Evolutionary conservation across 2,888 invertebrate species (phyloP).

Genomic region (Pachydiplax longipennis): DNA sequence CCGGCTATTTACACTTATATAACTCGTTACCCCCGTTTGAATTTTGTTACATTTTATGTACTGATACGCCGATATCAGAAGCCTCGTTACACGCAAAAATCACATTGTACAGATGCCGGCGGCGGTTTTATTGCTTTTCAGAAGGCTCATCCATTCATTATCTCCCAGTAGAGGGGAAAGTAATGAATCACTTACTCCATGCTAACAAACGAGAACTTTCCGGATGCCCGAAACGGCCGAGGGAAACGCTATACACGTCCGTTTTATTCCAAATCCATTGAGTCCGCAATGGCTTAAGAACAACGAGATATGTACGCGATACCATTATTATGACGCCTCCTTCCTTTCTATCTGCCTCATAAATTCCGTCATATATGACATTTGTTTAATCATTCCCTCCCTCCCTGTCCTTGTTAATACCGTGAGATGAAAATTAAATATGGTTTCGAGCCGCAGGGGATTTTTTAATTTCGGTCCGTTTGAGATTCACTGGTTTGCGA

Average conservation of each 20-base stretch:
- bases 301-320: background rate
- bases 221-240: background rate
- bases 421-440: background rate
- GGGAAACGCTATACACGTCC: background rate
- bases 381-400: background rate
- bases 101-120: no score
- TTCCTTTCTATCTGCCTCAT: background rate
- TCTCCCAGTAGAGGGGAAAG: no score
- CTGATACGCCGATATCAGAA: no score
- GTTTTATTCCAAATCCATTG: background rate
- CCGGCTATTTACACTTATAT: no score
- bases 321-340: background rate
- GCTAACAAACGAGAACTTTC: no score
- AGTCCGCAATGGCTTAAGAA: background rate
- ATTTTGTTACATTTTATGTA: no score
- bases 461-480: background rate
- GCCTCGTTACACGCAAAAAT: no score
- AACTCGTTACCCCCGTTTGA: no score
- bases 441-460: background rate
- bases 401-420: background rate
- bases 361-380: background rate
- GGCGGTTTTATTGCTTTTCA: no score
- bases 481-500: background rate
- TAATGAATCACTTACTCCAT: no score
- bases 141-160: no score